phyloP scores from a whole-genome alignment of 1,140 invertebrate species.

The Drosophila biarmipes region DNA sequence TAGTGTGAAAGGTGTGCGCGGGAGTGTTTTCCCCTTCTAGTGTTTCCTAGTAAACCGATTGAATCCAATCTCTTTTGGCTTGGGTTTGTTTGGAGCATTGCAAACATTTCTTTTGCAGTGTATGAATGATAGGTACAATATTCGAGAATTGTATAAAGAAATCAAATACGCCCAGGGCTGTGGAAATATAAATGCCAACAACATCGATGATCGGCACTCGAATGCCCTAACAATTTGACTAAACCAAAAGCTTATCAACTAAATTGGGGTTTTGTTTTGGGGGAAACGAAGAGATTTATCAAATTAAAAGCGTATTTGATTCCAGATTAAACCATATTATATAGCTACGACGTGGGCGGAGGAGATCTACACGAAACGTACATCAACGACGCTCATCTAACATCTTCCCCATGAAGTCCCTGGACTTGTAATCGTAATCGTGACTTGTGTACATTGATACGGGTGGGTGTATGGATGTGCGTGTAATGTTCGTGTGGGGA shows the following conservation, averaged over 20 bases:
- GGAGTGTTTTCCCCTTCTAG: slow-evolving; percentile 12
- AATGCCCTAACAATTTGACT: slow-evolving; percentile 64
- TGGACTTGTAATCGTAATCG: slow-evolving; percentile 18
- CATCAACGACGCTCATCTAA: slow-evolving; percentile 31
- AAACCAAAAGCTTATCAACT: slow-evolving; percentile 61
- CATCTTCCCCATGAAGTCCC: slow-evolving; percentile 32
- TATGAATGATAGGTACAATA: slow-evolving; percentile 41
- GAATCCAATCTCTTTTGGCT: slow-evolving; percentile 40
- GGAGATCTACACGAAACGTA: slow-evolving; percentile 71
- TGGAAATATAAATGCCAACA: slow-evolving; percentile 71
- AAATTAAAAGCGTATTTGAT: slow-evolving; percentile 78
- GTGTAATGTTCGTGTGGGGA: slow-evolving; percentile 41
- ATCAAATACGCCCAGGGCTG: slow-evolving; percentile 71
- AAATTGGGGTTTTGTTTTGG: slow-evolving; percentile 24
- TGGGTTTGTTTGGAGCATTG: slow-evolving; percentile 40
- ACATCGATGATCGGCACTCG: slow-evolving; percentile 46
- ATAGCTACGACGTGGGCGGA: slow-evolving; percentile 70
- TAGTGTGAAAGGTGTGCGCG: slow-evolving; percentile 13
- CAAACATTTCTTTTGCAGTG: slow-evolving; percentile 47
- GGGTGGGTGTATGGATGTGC: slow-evolving; percentile 31
- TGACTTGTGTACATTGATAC: slow-evolving; percentile 10
- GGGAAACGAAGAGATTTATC: slow-evolving; percentile 47
- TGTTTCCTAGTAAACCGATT: slow-evolving; percentile 13
- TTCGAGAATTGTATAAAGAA: slow-evolving; percentile 61
- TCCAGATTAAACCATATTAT: slow-evolving; percentile 80